Evolutionary conservation across 1,140 invertebrate genomes (phyloP).

Genomic region (Hyposmocoma kahamanoa): DNA sequence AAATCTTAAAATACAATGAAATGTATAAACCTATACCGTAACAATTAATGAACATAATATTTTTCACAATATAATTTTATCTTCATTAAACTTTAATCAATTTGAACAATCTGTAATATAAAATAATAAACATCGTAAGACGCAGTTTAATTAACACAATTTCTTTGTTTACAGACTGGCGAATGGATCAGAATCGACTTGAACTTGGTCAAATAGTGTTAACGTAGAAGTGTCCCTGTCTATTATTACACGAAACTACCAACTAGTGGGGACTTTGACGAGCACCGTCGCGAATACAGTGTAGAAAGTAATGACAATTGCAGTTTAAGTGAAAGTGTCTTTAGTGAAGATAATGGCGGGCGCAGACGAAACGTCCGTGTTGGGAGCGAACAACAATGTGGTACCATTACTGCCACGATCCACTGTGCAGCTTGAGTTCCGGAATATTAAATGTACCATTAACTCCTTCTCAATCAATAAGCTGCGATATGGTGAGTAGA

Average conservation of each 20-base stretch:
- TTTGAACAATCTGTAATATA: too few relatives aligned
- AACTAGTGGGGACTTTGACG: too few relatives aligned
- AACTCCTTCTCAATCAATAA: constrained; percentile 44
- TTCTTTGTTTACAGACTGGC: not conserved
- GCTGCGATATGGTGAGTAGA: constrained; percentile 57
- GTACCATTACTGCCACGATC: constrained; percentile 59
- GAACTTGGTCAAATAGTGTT: too few relatives aligned
- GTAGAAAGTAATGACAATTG: not conserved
- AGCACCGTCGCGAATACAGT: not conserved
- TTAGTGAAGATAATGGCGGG: constrained; percentile 32
- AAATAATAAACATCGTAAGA: too few relatives aligned
- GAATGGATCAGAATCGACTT: not conserved
- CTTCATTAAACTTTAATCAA: too few relatives aligned
- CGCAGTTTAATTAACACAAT: too few relatives aligned
- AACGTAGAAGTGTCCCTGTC: too few relatives aligned
- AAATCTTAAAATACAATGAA: too few relatives aligned
- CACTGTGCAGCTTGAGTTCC: constrained; percentile 80
- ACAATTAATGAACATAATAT: too few relatives aligned
- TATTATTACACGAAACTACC: too few relatives aligned
- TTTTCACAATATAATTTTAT: too few relatives aligned
- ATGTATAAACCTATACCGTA: too few relatives aligned
- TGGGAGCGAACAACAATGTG: constrained; percentile 58
- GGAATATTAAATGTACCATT: constrained; percentile 79
- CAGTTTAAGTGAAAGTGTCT: not conserved
- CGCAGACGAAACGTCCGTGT: constrained; percentile 22